These are phyloP conservation scores for Camponotus vicinus DNA, from an alignment of 1,140 invertebrate genomes.

Conservation along the genomic window DNA sequence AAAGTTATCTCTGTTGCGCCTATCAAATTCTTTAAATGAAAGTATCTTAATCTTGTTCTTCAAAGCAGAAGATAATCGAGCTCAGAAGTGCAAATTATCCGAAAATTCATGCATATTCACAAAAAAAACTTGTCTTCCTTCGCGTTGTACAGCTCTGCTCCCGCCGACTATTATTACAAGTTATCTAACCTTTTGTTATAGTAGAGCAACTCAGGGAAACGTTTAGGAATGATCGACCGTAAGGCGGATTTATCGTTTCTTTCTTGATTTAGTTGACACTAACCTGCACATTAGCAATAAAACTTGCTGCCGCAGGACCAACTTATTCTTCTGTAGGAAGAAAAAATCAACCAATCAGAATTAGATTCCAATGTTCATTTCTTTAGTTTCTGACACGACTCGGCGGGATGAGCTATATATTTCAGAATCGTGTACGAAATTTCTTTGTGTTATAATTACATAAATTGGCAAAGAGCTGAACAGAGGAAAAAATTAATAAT, in stretches of 20 bases:
- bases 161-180: conserved; percentile 81
- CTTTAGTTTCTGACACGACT: conserved; percentile 69
- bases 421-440: conserved; percentile 21
- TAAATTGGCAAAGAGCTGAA: conserved; percentile 73
- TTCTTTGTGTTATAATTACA: conserved; percentile 29
- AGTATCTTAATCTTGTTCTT: not conserved
- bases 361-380: conserved; percentile 74
- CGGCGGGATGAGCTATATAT: conserved; percentile 80
- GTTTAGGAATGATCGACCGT: conserved; percentile 80
- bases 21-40: not conserved
- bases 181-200: conserved; percentile 79
- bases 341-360: conserved; percentile 85
- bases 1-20: not conserved
- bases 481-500: conserved; percentile 62
- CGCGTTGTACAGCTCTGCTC: conserved; percentile 82
- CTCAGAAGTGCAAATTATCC: conserved; percentile 70
- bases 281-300: conserved; percentile 93
- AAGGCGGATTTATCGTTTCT: conserved; percentile 79
- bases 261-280: conserved; percentile 85
- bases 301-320: conserved; percentile 91
- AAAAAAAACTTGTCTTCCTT: conserved; percentile 77
- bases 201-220: conserved; percentile 79
- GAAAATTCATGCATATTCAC: conserved; percentile 76
- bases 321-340: conserved; percentile 91
- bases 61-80: conserved; percentile 63